phyloP scores from a whole-genome alignment of 1,140 invertebrate species.

The Steinernema feltiae region DNA sequence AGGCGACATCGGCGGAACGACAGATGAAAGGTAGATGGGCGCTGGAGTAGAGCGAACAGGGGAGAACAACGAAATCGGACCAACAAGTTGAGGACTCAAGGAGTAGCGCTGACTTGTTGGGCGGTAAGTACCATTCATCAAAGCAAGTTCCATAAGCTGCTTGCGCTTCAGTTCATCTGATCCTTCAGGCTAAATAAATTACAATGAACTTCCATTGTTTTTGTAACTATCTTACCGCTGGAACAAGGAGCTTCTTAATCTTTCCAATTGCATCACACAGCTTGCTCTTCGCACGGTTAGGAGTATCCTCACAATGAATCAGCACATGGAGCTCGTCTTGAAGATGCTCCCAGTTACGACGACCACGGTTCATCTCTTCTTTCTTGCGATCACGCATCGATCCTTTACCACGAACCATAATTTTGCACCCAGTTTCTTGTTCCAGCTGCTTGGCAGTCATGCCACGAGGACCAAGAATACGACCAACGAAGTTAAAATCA shows the following conservation, averaged over 20 bases:
- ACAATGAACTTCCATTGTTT: slow-evolving; percentile 8
- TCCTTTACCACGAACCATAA: slow-evolving; percentile 99
- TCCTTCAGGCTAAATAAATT: slow-evolving; percentile 77
- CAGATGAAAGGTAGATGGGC: not conserved
- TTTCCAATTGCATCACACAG: slow-evolving; percentile 90
- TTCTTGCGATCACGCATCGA: slow-evolving; percentile 99
- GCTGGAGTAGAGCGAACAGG: not conserved
- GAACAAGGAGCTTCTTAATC: slow-evolving; percentile 86
- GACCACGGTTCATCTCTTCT: slow-evolving; percentile 95
- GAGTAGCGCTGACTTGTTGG: slow-evolving; percentile 23
- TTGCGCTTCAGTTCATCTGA: slow-evolving; percentile 98
- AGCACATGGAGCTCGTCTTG: slow-evolving; percentile 96
- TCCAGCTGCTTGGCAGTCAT: slow-evolving; percentile 99
- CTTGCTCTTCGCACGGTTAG: slow-evolving; percentile 88
- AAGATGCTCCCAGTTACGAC: slow-evolving; percentile 98
- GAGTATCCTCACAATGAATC: slow-evolving; percentile 93
- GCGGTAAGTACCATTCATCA: slow-evolving; percentile 95
- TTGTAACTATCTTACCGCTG: slow-evolving; percentile 58
- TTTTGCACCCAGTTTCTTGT: slow-evolving; percentile 99
- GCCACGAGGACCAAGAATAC: slow-evolving; percentile 94
- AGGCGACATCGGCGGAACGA: not conserved
- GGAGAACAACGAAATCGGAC: not conserved
- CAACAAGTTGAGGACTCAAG: not conserved
- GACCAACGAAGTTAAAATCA: slow-evolving; percentile 99
- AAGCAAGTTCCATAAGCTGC: slow-evolving; percentile 97